A percentile compares a stretch with the other conserved stretches of the same genome.
These are phyloP conservation scores for Diachasma alloeum DNA, from an alignment of 1,140 invertebrate species.

Conservation along the genomic window DNA sequence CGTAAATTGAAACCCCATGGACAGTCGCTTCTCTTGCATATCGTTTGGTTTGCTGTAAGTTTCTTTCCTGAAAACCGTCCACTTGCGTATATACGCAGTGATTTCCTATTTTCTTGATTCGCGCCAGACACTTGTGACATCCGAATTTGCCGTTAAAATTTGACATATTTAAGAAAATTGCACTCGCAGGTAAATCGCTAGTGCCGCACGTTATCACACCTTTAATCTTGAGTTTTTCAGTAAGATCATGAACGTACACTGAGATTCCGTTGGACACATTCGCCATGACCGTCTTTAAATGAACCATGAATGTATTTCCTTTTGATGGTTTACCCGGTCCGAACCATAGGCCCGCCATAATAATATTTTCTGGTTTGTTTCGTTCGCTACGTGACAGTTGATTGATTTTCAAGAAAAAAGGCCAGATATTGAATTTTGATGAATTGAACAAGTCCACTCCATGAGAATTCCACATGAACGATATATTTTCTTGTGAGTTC, in stretches of 20 bases:
- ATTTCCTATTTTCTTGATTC: neutral
- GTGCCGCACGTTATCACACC: neutral
- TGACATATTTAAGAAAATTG: neutral
- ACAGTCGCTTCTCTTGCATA: neutral
- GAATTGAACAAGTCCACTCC: neutral
- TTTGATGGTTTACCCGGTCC: neutral
- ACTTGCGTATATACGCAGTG: neutral
- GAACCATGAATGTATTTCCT: neutral
- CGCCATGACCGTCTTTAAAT: neutral
- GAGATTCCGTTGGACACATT: no score
- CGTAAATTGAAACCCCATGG: no score
- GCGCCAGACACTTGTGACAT: neutral
- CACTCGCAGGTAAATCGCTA: neutral
- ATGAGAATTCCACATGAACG: slow-evolving; percentile 15
- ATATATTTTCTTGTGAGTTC: neutral
- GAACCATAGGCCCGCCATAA: neutral
- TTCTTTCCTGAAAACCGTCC: neutral
- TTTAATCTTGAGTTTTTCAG: no score
- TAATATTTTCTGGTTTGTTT: slow-evolving; percentile 1
- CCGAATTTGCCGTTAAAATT: neutral
- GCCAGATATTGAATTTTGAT: slow-evolving; percentile 12
- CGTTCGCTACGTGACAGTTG: neutral
- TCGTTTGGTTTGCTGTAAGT: neutral
- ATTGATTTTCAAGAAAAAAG: slow-evolving; percentile 7
- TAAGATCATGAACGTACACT: neutral